Base-by-base conservation (phyloP, 2,797 vertebrate genomes). In the Champsocephalus esox region DNA sequence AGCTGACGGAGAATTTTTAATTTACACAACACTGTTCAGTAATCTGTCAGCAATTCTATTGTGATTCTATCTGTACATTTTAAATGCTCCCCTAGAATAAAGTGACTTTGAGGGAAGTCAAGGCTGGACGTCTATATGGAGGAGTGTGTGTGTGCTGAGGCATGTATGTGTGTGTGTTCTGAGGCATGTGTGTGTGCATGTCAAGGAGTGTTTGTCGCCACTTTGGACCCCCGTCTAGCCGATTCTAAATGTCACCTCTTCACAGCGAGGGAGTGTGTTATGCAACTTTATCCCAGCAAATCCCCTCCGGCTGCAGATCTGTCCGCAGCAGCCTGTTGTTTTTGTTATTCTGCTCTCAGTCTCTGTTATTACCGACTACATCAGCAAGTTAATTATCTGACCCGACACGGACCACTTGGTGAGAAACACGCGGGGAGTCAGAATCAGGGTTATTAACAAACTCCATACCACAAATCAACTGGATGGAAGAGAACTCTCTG, bases 221-320 rank as follows among this genome's bases (percentile, higher is more conserved):
- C 74, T 38, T 52, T 5, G 17, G 76, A 78, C 82, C 79, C 77
- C 48, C 1, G 21, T 75, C 67, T 79, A 51, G 75, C 67, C 59
- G 11, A 52, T 88, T 63, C 69, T 86, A 90, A 93, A 93, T 92
- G 89, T 89, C 91, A 89, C 56, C 12, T 68, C 73, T 34, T 58
- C 4, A 43, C 49, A 5, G 66, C 16, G 38, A 54, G 46, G 79
- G 76, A 84, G 73, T 9, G 87, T 84, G 84, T 93, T 92, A 92
- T 68, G 81, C 87, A 92, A 93, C 87, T 81, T 77, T 57, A 75
- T 84, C 76, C 55, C 10, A 91, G 91, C 88, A 90, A 86, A 91
- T 83, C 80, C 87, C 83, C 75, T 67, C 28, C 17, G 77, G 84
- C 90, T 83, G 80, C 75, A 88, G 87, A 83, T 87, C 83, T 82